These are phyloP conservation scores for Mya arenaria DNA, from an alignment of 1,140 invertebrate genomes.

Conservation along the genomic window DNA sequence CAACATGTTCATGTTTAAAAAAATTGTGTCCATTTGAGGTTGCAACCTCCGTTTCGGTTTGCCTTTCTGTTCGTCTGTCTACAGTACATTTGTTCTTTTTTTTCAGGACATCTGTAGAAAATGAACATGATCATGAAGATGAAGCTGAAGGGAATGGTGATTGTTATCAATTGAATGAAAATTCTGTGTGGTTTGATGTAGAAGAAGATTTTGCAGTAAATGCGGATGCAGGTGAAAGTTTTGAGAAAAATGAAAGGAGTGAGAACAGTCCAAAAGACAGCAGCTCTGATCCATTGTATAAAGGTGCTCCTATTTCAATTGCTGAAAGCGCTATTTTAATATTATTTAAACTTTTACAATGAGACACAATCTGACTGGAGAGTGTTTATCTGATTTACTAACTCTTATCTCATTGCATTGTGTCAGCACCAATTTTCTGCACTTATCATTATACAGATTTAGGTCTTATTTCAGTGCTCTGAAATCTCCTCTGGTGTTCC, in stretches of 20 bases:
- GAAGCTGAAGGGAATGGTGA: background rate
- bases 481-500: constrained; percentile 1
- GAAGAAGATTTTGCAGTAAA: background rate
- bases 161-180: background rate
- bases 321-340: constrained; percentile 25
- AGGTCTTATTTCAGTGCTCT: constrained; percentile 12
- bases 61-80: background rate
- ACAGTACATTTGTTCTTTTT: background rate
- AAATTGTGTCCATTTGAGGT: no score
- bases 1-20: no score
- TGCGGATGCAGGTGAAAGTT: background rate
- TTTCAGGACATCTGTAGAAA: background rate
- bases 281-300: background rate
- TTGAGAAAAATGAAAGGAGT: background rate
- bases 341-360: constrained; percentile 9
- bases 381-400: constrained; percentile 24
- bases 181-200: constrained; percentile 26
- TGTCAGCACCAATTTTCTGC: background rate
- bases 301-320: constrained; percentile 1
- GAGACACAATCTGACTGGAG: constrained; percentile 3
- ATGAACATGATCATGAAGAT: background rate
- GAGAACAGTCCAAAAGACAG: background rate
- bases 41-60: background rate
- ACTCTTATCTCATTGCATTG: constrained; percentile 30
- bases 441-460: constrained; percentile 13